phyloP scores from a whole-genome alignment of 2,113 vertebrate genomes.

The Xiphophorus hellerii region DNA sequence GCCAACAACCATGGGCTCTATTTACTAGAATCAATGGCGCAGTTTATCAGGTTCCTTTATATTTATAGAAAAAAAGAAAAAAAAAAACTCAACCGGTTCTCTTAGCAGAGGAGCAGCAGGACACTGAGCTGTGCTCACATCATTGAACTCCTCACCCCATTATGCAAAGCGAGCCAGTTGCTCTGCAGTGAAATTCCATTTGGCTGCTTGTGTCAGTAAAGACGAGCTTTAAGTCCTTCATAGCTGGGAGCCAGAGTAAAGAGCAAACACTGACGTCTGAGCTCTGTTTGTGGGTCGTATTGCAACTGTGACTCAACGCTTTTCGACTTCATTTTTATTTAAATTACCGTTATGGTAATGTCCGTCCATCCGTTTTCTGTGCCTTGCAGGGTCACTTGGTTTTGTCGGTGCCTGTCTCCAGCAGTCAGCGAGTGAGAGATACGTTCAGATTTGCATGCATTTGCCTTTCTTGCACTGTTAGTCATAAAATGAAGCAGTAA shows the following conservation, averaged over 20 bases:
- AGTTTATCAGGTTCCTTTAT: conserved; percentile 37
- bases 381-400: background rate
- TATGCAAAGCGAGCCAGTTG: conserved; percentile 45
- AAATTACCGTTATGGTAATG: background rate
- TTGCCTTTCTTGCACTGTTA: background rate
- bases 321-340: background rate
- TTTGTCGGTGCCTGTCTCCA: background rate
- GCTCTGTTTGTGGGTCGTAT: conserved; percentile 17
- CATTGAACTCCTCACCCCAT: conserved; percentile 55
- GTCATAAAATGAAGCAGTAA: background rate
- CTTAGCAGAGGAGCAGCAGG: conserved; percentile 22
- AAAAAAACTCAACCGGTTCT: conserved; percentile 40
- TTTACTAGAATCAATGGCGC: conserved; percentile 53
- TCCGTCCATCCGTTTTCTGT: background rate
- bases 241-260: conserved; percentile 19
- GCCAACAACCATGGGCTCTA: conserved; percentile 28
- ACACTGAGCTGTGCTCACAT: conserved; percentile 35
- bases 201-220: conserved; percentile 31
- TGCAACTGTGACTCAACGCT: background rate
- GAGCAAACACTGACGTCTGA: conserved; percentile 10
- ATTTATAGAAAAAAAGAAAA: background rate
- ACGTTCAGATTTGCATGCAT: background rate
- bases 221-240: conserved; percentile 11
- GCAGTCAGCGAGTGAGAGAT: background rate
- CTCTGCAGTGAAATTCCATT: conserved; percentile 37